Percentiles rank a stretch among this genome's conserved stretches.
Evolutionary conservation across 2,797 vertebrate genomes (phyloP).

Genomic region (Tamandua tetradactyla): DNA sequence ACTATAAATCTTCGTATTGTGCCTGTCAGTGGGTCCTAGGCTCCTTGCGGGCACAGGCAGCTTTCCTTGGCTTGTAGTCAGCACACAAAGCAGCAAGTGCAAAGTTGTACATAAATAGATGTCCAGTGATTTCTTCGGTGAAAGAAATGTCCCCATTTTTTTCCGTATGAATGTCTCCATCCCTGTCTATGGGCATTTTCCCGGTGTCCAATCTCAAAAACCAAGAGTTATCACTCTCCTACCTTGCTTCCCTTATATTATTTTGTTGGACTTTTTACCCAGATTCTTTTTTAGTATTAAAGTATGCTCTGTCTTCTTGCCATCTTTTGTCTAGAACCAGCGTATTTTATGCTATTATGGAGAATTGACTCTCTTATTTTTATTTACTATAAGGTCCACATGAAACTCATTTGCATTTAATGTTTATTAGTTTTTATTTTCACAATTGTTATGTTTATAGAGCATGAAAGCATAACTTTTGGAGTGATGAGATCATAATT

Average conservation of each 20-base stretch:
- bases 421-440: constrained; percentile 17
- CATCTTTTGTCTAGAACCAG: neutral
- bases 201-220: neutral
- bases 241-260: neutral
- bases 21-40: neutral
- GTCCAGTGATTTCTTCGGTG: neutral
- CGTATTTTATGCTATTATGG: neutral
- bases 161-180: neutral
- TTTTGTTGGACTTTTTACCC: neutral
- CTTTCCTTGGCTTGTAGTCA: neutral
- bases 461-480: neutral
- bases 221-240: neutral
- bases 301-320: neutral
- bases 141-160: neutral
- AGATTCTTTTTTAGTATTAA: neutral
- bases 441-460: neutral
- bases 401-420: neutral
- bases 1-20: neutral
- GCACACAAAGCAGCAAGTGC: neutral
- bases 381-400: neutral
- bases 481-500: neutral
- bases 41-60: neutral
- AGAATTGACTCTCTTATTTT: neutral
- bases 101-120: neutral
- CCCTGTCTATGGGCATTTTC: neutral